Evolutionary conservation across 2,797 vertebrate species (phyloP).

Genomic region (Chrysolophus pictus): DNA sequence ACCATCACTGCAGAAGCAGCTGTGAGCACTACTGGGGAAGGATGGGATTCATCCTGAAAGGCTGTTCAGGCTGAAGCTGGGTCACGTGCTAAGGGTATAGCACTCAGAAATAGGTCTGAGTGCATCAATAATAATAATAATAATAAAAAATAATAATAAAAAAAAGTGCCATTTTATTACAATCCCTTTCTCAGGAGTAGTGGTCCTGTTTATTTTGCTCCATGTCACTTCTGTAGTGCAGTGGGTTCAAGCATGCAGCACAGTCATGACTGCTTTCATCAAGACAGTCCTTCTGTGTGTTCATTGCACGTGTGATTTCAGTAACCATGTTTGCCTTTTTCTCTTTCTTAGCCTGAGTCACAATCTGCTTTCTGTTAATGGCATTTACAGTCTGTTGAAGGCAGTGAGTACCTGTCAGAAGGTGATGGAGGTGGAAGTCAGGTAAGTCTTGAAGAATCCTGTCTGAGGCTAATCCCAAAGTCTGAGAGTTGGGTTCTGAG

Average conservation of each 20-base stretch:
- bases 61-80: neutral
- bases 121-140: too few species aligned
- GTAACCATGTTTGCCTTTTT: neutral
- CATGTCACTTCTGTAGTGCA: neutral
- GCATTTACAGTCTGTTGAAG: conserved; percentile 73
- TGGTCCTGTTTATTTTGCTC: neutral
- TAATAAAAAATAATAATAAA: too few species aligned
- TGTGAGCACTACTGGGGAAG: neutral
- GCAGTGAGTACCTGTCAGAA: conserved; percentile 63
- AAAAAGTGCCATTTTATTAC: neutral
- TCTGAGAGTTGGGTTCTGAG: neutral
- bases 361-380: conserved; percentile 74
- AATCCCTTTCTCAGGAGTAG: neutral
- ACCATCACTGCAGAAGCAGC: neutral
- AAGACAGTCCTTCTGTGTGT: neutral
- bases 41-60: neutral
- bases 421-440: conserved; percentile 78
- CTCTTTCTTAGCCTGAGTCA: conserved; percentile 78
- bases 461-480: neutral
- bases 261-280: neutral
- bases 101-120: neutral
- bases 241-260: neutral
- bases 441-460: conserved; percentile 66
- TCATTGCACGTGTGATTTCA: neutral
- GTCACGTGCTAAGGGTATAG: neutral